Evolutionary conservation across 2,113 vertebrate genomes (phyloP).

Genomic region (Corvus cornix): DNA sequence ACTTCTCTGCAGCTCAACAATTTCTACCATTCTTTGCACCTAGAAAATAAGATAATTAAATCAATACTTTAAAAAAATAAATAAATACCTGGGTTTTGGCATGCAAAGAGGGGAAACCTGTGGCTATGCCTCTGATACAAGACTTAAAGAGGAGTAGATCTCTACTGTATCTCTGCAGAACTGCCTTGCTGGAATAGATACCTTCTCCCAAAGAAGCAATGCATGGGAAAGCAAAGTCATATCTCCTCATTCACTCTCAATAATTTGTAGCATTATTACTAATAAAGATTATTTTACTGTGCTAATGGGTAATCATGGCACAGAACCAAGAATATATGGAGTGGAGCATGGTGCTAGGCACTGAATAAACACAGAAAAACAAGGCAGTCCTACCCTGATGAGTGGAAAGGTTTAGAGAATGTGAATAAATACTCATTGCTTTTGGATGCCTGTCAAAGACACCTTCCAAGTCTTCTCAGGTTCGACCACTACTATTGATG

Average conservation of each 20-base stretch:
- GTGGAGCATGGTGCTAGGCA: neutral
- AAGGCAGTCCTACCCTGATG: neutral
- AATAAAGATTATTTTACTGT: neutral
- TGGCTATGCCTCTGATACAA: neutral
- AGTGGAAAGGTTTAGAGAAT: conserved; percentile 31
- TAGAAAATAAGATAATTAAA: neutral
- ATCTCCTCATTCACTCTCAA: neutral
- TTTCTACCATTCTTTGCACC: neutral
- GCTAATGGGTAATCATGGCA: neutral
- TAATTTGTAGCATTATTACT: neutral
- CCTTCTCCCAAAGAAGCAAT: neutral
- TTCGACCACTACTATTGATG: neutral
- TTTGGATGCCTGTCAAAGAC: neutral
- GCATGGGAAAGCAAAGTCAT: neutral
- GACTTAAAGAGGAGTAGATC: neutral
- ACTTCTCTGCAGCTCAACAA: neutral
- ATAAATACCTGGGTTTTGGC: neutral
- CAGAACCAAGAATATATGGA: neutral
- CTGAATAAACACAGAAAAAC: conserved; percentile 20
- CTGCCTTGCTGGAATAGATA: neutral
- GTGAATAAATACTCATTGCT: neutral
- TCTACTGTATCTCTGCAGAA: neutral
- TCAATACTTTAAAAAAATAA: neutral
- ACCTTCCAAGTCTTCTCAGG: conserved; percentile 31
- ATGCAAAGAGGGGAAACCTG: neutral